Conservation (phyloP, 2,888 invertebrate genomes). For the Norana najaformis region DNA sequence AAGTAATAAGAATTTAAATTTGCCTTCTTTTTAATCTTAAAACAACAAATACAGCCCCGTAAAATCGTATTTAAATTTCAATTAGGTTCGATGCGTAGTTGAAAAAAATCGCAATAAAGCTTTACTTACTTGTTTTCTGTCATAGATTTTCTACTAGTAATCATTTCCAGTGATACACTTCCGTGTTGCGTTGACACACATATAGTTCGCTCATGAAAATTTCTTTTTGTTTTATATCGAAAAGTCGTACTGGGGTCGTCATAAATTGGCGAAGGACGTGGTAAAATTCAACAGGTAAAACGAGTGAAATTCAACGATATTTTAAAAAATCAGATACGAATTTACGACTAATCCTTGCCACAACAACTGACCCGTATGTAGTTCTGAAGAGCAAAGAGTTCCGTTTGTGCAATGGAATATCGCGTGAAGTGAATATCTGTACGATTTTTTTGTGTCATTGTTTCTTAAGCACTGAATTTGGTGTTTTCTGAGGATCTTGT, state of each 20-base stretch:
- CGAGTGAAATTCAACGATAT: neutral
- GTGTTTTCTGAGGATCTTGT: neutral
- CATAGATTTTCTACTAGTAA: neutral
- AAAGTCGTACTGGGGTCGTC: neutral
- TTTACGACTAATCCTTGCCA: neutral
- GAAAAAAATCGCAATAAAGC: neutral
- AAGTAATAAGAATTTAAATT: no score
- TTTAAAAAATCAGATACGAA: neutral
- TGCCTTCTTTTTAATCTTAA: no score
- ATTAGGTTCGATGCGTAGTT: neutral
- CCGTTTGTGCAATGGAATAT: neutral
- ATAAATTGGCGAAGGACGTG: neutral
- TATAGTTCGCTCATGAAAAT: neutral
- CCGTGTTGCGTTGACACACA: constrained; percentile 13
- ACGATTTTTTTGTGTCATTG: neutral
- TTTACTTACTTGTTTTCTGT: neutral
- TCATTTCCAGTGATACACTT: neutral
- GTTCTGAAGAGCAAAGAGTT: neutral
- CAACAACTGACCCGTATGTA: constrained; percentile 7
- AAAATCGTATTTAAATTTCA: neutral
- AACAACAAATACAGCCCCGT: neutral
- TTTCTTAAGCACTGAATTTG: neutral
- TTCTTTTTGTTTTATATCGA: neutral
- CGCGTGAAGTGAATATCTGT: constrained; percentile 4
- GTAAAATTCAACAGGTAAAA: neutral